Percentiles rank a stretch among this genome's conserved stretches.
Evolutionary conservation across 1,140 invertebrate species (phyloP).

Genomic region (Meloidogyne chitwoodi): DNA sequence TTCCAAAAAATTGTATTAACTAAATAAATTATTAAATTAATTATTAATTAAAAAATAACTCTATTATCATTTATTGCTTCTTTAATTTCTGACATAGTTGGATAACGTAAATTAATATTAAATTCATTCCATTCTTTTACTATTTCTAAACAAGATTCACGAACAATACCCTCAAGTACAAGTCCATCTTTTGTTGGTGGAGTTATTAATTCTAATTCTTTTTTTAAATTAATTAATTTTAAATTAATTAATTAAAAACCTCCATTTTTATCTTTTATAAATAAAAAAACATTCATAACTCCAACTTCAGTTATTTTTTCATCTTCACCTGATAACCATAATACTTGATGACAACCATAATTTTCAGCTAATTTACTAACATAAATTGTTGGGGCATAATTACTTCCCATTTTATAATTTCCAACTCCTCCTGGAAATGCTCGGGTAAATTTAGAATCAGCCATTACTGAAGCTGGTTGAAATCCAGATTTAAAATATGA

Average conservation of each 20-base stretch:
- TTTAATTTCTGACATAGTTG: constrained; percentile 80
- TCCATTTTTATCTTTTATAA: constrained; percentile 80
- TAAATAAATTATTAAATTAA: constrained; percentile 26
- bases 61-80: constrained; percentile 73
- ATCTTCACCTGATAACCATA: constrained; percentile 92
- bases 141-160: constrained; percentile 79
- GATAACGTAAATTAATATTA: constrained; percentile 74
- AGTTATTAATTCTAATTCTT: constrained; percentile 84
- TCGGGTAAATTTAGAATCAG: constrained; percentile 75
- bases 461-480: constrained; percentile 74
- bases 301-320: constrained; percentile 92
- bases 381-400: constrained; percentile 66
- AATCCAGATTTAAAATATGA: constrained; percentile 77
- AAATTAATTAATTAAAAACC: constrained; percentile 65
- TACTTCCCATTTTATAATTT: constrained; percentile 83
- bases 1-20: constrained; percentile 51
- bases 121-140: constrained; percentile 76
- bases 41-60: constrained; percentile 68
- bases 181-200: constrained; percentile 71
- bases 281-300: constrained; percentile 95
- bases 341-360: constrained; percentile 82
- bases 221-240: not conserved
- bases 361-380: constrained; percentile 71
- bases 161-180: constrained; percentile 86
- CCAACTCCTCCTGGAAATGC: constrained; percentile 94